Percentiles rank a stretch among this genome's conserved stretches.
phyloP scores from a whole-genome alignment of 2,888 invertebrate species.

The Elgonia sp. region DNA sequence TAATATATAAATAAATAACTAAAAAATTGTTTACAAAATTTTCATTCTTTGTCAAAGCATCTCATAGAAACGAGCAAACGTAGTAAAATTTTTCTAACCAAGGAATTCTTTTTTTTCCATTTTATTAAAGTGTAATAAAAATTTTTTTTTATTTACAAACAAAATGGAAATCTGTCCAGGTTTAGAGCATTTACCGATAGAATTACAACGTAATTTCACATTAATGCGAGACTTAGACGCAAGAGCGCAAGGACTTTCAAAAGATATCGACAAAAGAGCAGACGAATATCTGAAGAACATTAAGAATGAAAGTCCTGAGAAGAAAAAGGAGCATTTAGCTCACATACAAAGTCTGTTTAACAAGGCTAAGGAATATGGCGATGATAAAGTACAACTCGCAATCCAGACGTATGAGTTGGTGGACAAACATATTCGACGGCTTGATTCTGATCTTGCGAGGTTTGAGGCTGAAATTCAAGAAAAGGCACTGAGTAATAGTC shows the following conservation, averaged over 20 bases:
- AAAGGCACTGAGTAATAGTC: conserved; percentile 93
- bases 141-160: not conserved
- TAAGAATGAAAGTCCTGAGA: conserved; percentile 92
- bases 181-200: conserved; percentile 97
- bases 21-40: too few species aligned
- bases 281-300: conserved; percentile 93
- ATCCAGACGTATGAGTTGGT: conserved; percentile 99
- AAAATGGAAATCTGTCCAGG: conserved; percentile 87
- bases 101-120: not conserved
- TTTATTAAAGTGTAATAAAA: not conserved
- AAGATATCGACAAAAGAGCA: conserved; percentile 95
- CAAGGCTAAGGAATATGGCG: conserved; percentile 98
- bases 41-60: too few species aligned
- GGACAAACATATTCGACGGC: conserved; percentile 97
- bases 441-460: conserved; percentile 98
- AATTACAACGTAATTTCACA: conserved; percentile 97
- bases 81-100: not conserved
- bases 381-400: conserved; percentile 98
- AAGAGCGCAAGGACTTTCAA: conserved; percentile 95
- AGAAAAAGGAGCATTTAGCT: conserved; percentile 93
- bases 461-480: conserved; percentile 99
- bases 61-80: too few species aligned
- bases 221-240: conserved; percentile 98
- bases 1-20: too few species aligned
- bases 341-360: conserved; percentile 96